Evolutionary conservation across 2,797 vertebrate species (phyloP), one percentile per base, ranked within the genome.

Genomic region (Hirundo rustica): DNA sequence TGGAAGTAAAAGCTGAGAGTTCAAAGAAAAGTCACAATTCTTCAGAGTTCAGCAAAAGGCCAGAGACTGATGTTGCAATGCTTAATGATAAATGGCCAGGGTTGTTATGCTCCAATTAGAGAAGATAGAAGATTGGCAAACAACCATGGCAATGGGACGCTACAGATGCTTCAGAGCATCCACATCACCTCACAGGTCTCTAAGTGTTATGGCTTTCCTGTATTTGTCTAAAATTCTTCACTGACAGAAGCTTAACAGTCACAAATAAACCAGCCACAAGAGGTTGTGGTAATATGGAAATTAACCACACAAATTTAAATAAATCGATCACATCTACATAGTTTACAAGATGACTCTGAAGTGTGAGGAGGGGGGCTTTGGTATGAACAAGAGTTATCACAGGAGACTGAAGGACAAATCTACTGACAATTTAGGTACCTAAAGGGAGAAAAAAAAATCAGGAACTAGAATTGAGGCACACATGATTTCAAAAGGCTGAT

Each of bases 1-100:
- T 92, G 83, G 89, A 97, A 96, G 94, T 89, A 93, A 96, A 96
- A 97, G 96, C 93, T 85, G 92, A 92, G 96, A 97, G 97, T 98
- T 98, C 97, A 98, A 97, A 98, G 95, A 98, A 96, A 97, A 98
- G 97, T 97, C 97, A 97, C 97, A 96, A 83, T 96, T 97, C 95
- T 92, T 92, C 91, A 16, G 97, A 96, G 98, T 98, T 98, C 98
- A 98, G 88, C 72, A 97, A 97, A 94, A 98, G 97, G 97, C 92
- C 97, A 97, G 85, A 94, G 84, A 86, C 89, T 94, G 92, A 92
- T 92, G 89, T 71, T 70, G 11, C 95, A 94, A 72, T 45, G 61
- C 71, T 36, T 77, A 67, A 58, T 93, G 95, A 98, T 94, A 95
- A 96, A 98, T 89, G 86, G 70, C 79, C 93, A 27, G 38, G 82